Evolutionary conservation across 2,113 vertebrate genomes (phyloP).

Genomic region (Diphyllodes magnificus): DNA sequence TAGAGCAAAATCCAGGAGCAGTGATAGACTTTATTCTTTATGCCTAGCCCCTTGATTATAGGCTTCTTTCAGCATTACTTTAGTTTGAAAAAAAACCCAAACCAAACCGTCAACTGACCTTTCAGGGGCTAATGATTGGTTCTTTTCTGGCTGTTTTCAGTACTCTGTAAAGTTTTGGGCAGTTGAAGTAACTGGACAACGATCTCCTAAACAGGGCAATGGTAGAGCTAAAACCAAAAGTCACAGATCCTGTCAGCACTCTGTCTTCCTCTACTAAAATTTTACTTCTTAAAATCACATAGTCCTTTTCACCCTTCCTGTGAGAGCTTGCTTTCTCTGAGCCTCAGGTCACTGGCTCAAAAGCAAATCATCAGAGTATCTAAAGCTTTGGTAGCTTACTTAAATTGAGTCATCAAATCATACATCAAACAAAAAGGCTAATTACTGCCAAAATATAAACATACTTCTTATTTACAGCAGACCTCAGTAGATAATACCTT

Average conservation of each 20-base stretch:
- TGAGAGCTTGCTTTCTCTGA: not conserved
- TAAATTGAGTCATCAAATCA: not conserved
- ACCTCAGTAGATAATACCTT: not conserved
- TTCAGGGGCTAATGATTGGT: not conserved
- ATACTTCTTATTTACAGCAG: not conserved
- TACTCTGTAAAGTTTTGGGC: not conserved
- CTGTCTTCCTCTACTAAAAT: not conserved
- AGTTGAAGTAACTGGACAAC: not conserved
- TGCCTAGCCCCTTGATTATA: not conserved
- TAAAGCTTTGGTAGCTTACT: not conserved
- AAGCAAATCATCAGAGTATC: not conserved
- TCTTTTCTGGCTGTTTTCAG: not conserved
- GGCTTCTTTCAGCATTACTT: not conserved
- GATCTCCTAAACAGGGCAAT: not conserved
- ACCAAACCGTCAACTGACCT: not conserved
- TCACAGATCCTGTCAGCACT: not conserved
- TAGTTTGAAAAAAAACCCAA: not conserved
- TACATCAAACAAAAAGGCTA: not conserved
- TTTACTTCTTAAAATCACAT: not conserved
- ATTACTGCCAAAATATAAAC: not conserved
- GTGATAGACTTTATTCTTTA: not conserved
- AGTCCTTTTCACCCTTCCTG: not conserved
- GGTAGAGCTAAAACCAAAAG: not conserved
- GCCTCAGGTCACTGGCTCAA: not conserved
- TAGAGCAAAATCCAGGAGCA: not conserved